Percentiles rank a stretch among this genome's conserved stretches.
Conservation (phyloP, 2,113 vertebrate genomes). For the Hiodon tergisus region DNA sequence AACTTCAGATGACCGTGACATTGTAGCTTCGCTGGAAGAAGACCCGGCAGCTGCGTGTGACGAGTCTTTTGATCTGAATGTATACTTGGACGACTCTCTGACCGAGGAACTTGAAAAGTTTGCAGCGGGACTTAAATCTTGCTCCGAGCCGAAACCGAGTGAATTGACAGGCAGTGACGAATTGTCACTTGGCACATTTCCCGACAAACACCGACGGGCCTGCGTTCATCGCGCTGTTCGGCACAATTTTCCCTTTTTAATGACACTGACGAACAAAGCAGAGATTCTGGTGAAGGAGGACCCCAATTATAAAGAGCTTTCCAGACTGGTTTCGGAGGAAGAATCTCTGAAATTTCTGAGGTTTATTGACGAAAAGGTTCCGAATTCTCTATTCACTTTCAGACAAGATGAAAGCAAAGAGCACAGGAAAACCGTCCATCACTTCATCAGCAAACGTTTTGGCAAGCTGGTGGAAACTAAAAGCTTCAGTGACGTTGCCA, state of each 20-base stretch:
- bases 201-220: constrained; percentile 73
- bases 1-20: neutral
- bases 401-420: constrained; percentile 73
- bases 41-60: neutral
- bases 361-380: constrained; percentile 81
- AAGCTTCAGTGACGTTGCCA: constrained; percentile 60
- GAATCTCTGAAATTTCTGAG: constrained; percentile 81
- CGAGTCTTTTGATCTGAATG: constrained; percentile 55
- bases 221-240: constrained; percentile 74
- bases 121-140: constrained; percentile 54
- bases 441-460: constrained; percentile 81
- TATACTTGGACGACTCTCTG: constrained; percentile 59
- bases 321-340: constrained; percentile 73
- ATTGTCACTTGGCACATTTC: constrained; percentile 69
- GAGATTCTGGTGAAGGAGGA: constrained; percentile 81
- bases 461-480: constrained; percentile 91
- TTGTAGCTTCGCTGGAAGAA: constrained; percentile 6
- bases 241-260: constrained; percentile 79
- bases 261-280: constrained; percentile 70
- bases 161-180: constrained; percentile 36
- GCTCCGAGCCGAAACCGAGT: constrained; percentile 25
- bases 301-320: constrained; percentile 75
- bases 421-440: constrained; percentile 81
- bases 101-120: constrained; percentile 65
- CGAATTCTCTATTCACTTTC: constrained; percentile 77